Evolutionary conservation across 2,797 vertebrate genomes (phyloP).

Genomic region (Gambusia yucatana): DNA sequence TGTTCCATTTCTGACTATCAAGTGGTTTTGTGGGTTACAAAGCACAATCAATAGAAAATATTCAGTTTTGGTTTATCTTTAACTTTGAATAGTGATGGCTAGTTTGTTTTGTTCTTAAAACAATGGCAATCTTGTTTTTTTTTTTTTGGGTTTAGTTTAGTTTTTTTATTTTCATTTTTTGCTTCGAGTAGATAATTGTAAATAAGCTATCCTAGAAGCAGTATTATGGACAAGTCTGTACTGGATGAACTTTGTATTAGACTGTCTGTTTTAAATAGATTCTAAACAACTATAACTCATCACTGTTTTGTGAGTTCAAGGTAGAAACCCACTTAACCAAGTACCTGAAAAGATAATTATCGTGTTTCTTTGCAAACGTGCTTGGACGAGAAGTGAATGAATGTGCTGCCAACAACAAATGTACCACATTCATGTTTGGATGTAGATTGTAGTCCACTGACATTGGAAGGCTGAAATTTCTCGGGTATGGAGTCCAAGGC

Average conservation of each 20-base stretch:
- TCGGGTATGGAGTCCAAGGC: slow-evolving; percentile 73
- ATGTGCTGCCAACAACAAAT: slow-evolving; percentile 72
- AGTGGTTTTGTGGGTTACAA: slow-evolving; percentile 85
- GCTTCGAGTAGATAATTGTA: slow-evolving; percentile 83
- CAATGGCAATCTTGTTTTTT: slow-evolving; percentile 61
- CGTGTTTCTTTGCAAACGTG: slow-evolving; percentile 76
- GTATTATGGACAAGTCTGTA: slow-evolving; percentile 79
- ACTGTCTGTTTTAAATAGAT: slow-evolving; percentile 79
- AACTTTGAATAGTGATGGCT: slow-evolving; percentile 74
- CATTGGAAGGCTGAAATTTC: slow-evolving; percentile 67
- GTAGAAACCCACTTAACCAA: slow-evolving; percentile 83
- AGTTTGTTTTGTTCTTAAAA: slow-evolving; percentile 78
- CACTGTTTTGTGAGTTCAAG: slow-evolving; percentile 80
- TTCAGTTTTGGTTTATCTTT: slow-evolving; percentile 59
- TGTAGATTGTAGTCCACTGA: slow-evolving; percentile 82
- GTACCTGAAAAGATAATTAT: slow-evolving; percentile 79
- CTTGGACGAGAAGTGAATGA: slow-evolving; percentile 76
- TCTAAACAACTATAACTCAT: slow-evolving; percentile 74
- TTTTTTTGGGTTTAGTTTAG: slow-evolving; percentile 17
- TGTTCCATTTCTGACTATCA: slow-evolving; percentile 74
- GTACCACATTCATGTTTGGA: slow-evolving; percentile 79
- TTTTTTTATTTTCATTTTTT: slow-evolving; percentile 57
- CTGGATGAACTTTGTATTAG: slow-evolving; percentile 83
- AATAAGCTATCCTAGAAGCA: slow-evolving; percentile 84
- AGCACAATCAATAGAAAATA: slow-evolving; percentile 82